phyloP scores from a whole-genome alignment of 2,797 vertebrate genomes.

The Coregonus suidteri region DNA sequence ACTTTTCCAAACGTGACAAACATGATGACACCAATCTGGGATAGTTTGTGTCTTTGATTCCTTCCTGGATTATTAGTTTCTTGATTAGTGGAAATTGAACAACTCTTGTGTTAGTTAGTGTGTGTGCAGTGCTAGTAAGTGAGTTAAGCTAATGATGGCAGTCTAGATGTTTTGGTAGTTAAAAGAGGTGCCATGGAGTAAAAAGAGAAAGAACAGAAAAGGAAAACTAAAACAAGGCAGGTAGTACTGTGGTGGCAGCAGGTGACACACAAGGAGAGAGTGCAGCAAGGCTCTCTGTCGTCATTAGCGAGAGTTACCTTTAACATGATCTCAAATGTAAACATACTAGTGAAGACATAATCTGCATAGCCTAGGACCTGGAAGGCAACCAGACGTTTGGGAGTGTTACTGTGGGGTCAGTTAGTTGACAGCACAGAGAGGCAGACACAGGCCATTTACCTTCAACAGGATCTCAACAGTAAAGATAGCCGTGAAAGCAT shows the following conservation, averaged over 20 bases:
- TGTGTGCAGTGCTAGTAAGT: constrained; percentile 30
- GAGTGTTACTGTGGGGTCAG: constrained; percentile 84
- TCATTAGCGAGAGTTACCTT: constrained; percentile 91
- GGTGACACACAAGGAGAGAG: constrained; percentile 87
- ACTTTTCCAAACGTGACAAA: constrained; percentile 58
- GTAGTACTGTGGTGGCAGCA: constrained; percentile 81
- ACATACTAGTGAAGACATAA: constrained; percentile 92
- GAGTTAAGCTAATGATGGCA: background rate
- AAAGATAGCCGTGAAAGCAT: constrained; percentile 94
- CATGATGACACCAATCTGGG: constrained; percentile 59
- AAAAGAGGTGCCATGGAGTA: constrained; percentile 80
- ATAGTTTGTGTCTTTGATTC: constrained; percentile 71
- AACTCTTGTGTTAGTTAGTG: constrained; percentile 34
- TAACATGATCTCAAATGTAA: constrained; percentile 92
- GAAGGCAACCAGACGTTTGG: constrained; percentile 88
- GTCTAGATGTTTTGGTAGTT: constrained; percentile 36
- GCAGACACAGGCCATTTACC: constrained; percentile 84
- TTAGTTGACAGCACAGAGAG: constrained; percentile 73
- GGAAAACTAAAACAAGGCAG: constrained; percentile 83
- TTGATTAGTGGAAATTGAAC: constrained; percentile 46
- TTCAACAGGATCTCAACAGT: constrained; percentile 91
- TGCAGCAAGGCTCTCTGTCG: constrained; percentile 81
- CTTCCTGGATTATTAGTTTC: constrained; percentile 58
- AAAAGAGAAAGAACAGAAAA: constrained; percentile 69
- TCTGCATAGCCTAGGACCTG: constrained; percentile 91